These are phyloP conservation scores for Atethmia centrago DNA, from an alignment of 2,888 invertebrate species.

Conservation along the genomic window DNA sequence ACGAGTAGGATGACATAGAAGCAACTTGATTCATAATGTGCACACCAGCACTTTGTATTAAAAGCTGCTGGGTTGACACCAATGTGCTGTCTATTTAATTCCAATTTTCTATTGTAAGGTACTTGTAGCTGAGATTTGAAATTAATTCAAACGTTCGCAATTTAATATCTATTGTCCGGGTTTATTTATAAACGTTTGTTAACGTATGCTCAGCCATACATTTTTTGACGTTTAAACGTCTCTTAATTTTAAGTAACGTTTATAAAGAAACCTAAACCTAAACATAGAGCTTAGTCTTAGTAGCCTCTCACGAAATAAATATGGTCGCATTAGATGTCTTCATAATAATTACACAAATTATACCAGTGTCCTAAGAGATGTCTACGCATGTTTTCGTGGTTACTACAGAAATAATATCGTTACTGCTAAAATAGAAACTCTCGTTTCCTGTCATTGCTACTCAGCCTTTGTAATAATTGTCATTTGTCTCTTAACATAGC, in stretches of 20 bases:
- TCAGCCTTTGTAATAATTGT: background rate
- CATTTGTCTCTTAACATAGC: background rate
- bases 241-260: background rate
- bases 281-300: too few species aligned
- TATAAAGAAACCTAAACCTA: background rate
- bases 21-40: background rate
- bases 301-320: background rate
- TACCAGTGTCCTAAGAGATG: background rate
- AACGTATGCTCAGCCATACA: background rate
- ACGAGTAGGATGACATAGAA: background rate
- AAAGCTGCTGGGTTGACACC: background rate
- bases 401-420: constrained; percentile 2
- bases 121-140: background rate
- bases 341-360: background rate
- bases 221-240: background rate
- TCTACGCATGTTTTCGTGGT: background rate
- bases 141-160: background rate
- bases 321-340: background rate
- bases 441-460: background rate
- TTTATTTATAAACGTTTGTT: background rate
- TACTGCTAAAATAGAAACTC: constrained; percentile 1
- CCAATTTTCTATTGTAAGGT: background rate
- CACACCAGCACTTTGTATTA: background rate
- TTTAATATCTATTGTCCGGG: background rate
- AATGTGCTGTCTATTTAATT: background rate